Conservation (phyloP, 2,797 vertebrate species). For the Sebastes trivittatus region DNA sequence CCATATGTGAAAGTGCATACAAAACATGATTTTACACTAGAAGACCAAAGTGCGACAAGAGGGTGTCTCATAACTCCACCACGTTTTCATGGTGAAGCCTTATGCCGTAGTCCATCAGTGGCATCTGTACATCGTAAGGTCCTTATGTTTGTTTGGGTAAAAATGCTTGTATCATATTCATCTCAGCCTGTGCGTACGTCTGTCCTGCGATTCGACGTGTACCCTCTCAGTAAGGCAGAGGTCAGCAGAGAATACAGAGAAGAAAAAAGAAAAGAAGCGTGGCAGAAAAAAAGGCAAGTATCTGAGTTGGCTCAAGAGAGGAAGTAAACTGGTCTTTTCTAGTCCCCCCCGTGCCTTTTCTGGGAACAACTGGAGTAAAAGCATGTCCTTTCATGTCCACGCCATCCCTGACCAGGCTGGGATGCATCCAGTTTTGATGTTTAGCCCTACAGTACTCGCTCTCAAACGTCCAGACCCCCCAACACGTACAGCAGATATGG, state of each 20-base stretch:
- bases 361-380: slow-evolving; percentile 44
- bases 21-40: slow-evolving; percentile 71
- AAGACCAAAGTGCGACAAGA: slow-evolving; percentile 73
- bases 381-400: slow-evolving; percentile 52
- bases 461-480: slow-evolving; percentile 34
- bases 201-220: slow-evolving; percentile 48
- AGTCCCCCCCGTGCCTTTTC: slow-evolving; percentile 51
- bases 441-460: slow-evolving; percentile 71
- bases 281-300: slow-evolving; percentile 69
- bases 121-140: slow-evolving; percentile 72
- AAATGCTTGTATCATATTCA: slow-evolving; percentile 44
- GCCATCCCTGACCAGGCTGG: slow-evolving; percentile 37
- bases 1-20: slow-evolving; percentile 74
- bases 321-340: slow-evolving; percentile 56
- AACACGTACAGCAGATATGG: slow-evolving; percentile 53
- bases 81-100: slow-evolving; percentile 24
- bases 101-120: slow-evolving; percentile 46
- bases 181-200: slow-evolving; percentile 50
- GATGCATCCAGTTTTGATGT: slow-evolving; percentile 57
- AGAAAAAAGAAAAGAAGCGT: slow-evolving; percentile 37
- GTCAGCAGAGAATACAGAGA: slow-evolving; percentile 69
- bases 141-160: slow-evolving; percentile 53
- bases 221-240: slow-evolving; percentile 77
- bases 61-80: slow-evolving; percentile 55
- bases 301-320: slow-evolving; percentile 70